Evolutionary conservation across 2,797 vertebrate species (phyloP), one percentile per base, ranked within the genome.

Genomic region (Scolopax bukidnonensis): DNA sequence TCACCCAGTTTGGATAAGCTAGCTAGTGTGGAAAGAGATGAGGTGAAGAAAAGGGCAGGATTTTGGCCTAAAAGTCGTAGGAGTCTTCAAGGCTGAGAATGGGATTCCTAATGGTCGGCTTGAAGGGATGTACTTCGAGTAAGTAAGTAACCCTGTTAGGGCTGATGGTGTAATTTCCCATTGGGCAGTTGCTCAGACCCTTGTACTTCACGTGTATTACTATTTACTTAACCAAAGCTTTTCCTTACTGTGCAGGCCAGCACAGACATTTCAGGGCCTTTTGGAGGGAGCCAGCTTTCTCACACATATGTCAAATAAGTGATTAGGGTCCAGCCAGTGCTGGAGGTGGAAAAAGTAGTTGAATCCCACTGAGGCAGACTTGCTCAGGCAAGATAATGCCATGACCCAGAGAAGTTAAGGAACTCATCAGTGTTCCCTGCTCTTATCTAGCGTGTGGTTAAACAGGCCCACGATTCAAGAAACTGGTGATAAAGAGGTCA

Each of bases 71-170:
- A 40, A 24, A 12, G 8, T 68, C 30, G 3, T 2, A 6, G 54
- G 36, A 56, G 24, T 10, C 48, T 25, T 28, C n/a, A 38, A 5
- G 43, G n/a, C 32, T 20, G 51, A 47, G 61, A 40, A 78, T 30
- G 4, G 2, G 1, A 33, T 57, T 75, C 38, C 19, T 41, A 24
- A 27, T 0, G 1, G 6, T 17, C 0, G 0, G 27, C 0, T 38
- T 6, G 1, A 23, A 59, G 57, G 73, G 11, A 8, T 24, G 6
- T 19, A 11, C 33, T 32, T 32, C 9, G 10, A 33, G 21, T 36
- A 40, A n/a, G 16, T 16, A 7, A n/a, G 15, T 15, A 7, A 48
- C 24, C 23, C 6, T 0, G 0, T 50, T 40, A 30, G 33, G 45
- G 4, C 17, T n/a, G 33, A 1, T 16, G 38, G 13, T 57, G 11